These are phyloP conservation scores for Chauna torquata DNA, from an alignment of 2,113 vertebrate genomes.

Conservation along the genomic window DNA sequence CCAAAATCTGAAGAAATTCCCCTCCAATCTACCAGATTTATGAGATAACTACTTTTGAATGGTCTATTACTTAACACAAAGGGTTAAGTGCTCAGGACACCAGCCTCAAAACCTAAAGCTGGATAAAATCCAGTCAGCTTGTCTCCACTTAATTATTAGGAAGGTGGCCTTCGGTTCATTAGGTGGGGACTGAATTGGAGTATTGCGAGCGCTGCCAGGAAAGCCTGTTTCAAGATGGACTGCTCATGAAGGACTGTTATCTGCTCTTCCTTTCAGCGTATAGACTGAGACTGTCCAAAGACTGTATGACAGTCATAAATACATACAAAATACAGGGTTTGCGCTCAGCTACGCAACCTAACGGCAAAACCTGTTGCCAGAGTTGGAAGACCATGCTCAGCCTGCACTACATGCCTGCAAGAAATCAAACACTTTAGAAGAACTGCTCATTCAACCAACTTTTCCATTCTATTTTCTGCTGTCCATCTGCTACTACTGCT, in stretches of 20 bases:
- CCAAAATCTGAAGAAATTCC: not conserved
- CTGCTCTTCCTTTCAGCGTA: not conserved
- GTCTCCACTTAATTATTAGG: not conserved
- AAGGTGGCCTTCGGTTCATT: constrained; percentile 8
- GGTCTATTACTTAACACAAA: not conserved
- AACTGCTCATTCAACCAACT: not conserved
- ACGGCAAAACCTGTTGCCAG: not conserved
- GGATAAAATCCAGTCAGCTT: not conserved
- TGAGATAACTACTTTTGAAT: not conserved
- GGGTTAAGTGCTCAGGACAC: not conserved
- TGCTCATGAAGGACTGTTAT: not conserved
- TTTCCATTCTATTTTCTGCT: not conserved
- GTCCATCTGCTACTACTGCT: constrained; percentile 19
- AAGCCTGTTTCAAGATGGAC: not conserved
- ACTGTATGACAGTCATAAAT: not conserved
- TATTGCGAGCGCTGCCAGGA: not conserved
- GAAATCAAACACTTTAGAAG: not conserved
- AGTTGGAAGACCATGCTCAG: not conserved
- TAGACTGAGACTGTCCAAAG: not conserved
- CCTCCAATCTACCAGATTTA: not conserved
- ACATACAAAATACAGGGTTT: not conserved
- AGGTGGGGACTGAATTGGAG: not conserved
- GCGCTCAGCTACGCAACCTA: not conserved
- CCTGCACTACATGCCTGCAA: not conserved
- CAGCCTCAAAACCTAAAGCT: not conserved